Evolutionary conservation across 2,113 vertebrate species (phyloP), one percentile per base, ranked within the genome.

Genomic region (Pelobates fuscus): DNA sequence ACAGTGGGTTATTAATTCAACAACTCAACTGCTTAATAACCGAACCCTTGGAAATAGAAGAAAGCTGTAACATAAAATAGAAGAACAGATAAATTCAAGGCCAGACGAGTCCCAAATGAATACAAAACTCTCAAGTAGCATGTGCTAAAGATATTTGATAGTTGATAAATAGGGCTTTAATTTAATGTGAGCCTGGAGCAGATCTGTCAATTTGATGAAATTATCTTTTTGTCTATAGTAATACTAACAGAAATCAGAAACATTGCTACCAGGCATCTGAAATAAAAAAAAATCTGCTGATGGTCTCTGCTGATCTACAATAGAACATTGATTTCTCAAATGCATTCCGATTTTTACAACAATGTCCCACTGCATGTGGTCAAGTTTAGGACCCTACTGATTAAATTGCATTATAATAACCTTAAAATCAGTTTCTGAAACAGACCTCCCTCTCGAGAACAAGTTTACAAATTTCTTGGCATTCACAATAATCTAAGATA

Each of bases 161-260:
- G n/a, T n/a, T n/a, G n/a, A n/a, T n/a, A n/a, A n/a, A n/a, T n/a
- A n/a, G n/a, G n/a, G n/a, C n/a, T n/a, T n/a, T n/a, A n/a, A n/a
- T n/a, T n/a, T n/a, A n/a, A n/a, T n/a, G n/a, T 32, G 30, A 32
- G 30, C 30, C 30, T 32, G 10, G 30, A n/a, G n/a, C 30, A 5
- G 4, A 23, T 57, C 52, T 23, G 23, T 77, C 58, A 63, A 67
- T 73, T 64, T 58, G 67, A 61, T 20, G 69, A 71, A 15, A n/a
- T 11, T 25, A 43, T 78, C 32, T 52, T 26, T 70, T 54, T 59
- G 25, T 17, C 8, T 58, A 4, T 20, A 23, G 27, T 66, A 52
- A 2, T 30, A 24, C 15, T 59, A 18, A 21, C 57, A 69, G 30
- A 65, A 20, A 68, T 74, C 70, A 68, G 58, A 66, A 30, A 37